Percentiles rank a stretch among this genome's conserved stretches.
Conservation (phyloP, 2,113 vertebrate species). For the Garra rufa region DNA sequence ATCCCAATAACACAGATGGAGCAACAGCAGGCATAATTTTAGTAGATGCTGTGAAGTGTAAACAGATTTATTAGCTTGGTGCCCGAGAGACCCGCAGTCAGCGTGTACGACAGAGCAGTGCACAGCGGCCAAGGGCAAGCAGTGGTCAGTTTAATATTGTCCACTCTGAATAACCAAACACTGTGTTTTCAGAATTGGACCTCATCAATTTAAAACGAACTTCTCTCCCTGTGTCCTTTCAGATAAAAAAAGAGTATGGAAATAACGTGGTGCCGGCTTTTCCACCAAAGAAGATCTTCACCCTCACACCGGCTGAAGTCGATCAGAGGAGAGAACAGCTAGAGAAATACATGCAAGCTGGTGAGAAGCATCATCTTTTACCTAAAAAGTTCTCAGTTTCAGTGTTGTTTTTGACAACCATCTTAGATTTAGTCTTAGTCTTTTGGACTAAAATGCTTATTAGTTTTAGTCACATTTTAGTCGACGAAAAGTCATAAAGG, state of each 20-base stretch:
- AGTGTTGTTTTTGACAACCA: no score
- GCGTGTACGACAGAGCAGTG: neutral
- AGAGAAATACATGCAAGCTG: conserved; percentile 99
- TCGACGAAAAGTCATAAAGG: no score
- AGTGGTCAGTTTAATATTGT: neutral
- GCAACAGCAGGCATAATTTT: neutral
- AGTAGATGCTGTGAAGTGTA: neutral
- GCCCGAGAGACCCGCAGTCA: conserved; percentile 10
- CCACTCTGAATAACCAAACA: neutral
- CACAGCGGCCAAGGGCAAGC: conserved; percentile 3
- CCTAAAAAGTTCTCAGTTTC: neutral
- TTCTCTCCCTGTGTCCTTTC: conserved; percentile 56
- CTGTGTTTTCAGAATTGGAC: neutral
- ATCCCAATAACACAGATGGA: neutral
- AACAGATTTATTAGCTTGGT: conserved; percentile 10
- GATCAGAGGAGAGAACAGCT: conserved; percentile 96
- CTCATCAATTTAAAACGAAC: neutral
- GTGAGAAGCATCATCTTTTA: conserved; percentile 73
- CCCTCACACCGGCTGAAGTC: conserved; percentile 91
- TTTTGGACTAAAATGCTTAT: no score
- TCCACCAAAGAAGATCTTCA: conserved; percentile 98
- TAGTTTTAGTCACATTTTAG: no score
- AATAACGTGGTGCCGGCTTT: conserved; percentile 92
- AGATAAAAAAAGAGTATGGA: conserved; percentile 96
- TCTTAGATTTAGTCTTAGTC: no score